Evolutionary conservation across 2,797 vertebrate genomes (phyloP), one percentile per base, ranked within the genome.

Genomic region (Muscicapa comitata): DNA sequence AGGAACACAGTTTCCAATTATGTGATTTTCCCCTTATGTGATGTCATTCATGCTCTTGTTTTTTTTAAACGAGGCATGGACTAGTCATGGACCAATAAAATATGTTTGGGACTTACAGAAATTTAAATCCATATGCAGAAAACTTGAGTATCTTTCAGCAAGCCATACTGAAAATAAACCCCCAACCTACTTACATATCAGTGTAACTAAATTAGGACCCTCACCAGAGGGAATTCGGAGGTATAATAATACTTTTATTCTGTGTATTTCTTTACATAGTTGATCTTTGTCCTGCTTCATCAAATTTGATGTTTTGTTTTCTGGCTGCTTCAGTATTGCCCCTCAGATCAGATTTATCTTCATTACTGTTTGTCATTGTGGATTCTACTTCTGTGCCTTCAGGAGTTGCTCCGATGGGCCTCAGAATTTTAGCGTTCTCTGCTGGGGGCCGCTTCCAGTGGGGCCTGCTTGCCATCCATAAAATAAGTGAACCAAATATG

Each of bases 361-460:
- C 19, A 8, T 85, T 85, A 45, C 75, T 83, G 17, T 97, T 96
- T 62, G 98, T 88, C 84, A 98, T 47, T 12, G 95, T 70, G 7
- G 98, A 96, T 50, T 92, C 94, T 2, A 72, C 93, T 74, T 97
- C 98, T 67, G 53, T 87, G 73, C 68, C 93, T 47, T 98, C 98
- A n/a, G 95, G 37, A 53, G 53, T 67, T 40, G 67, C 97, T 80
- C 91, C 97, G 3, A 86, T 93, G 92, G 96, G 94, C 76, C 88
- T 97, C 86, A 97, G 81, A 63, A 86, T 38, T 93, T 96, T 94
- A 47, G 96, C 38, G 24, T 79, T 89, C 59, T 98, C 96, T 83
- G 98, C 98, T n/a, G 76, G 96, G 17, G 99, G 99, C 37, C 99
- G 99, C 96, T 99, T 99, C 99, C 99, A 99, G 11, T 98, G 97